Evolutionary conservation across 2,888 invertebrate species (phyloP).

Genomic region (Spicauda simplicius): DNA sequence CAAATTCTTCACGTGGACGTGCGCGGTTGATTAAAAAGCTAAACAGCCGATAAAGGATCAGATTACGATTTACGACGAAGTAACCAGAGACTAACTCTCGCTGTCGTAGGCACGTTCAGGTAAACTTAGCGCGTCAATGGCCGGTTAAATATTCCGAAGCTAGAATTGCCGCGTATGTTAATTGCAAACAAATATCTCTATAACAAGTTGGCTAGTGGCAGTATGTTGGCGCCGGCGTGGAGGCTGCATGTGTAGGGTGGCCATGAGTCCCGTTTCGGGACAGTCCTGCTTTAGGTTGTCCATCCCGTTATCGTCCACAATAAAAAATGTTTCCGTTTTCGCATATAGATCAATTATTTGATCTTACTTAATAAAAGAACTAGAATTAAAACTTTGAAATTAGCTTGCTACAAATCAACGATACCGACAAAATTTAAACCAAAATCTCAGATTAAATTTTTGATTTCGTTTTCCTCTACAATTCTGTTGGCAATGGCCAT

Average conservation of each 20-base stretch:
- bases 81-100: constrained; percentile 22
- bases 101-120: constrained; percentile 26
- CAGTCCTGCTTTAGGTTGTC: no score
- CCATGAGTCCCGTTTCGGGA: no score
- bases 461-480: no score
- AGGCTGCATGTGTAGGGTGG: constrained; percentile 24
- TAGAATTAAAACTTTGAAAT: no score
- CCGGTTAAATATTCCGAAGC: constrained; percentile 28
- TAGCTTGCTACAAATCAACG: no score
- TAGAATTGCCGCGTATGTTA: constrained; percentile 27
- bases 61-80: constrained; percentile 34
- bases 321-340: no score
- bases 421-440: no score
- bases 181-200: constrained; percentile 34
- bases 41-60: constrained; percentile 30
- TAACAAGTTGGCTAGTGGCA: constrained; percentile 32
- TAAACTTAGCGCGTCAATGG: constrained; percentile 27
- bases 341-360: no score
- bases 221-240: constrained; percentile 40
- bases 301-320: no score
- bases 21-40: constrained; percentile 25
- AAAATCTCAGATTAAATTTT: no score
- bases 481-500: no score
- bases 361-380: no score
- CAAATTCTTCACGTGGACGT: constrained; percentile 10